Conservation (phyloP, 2,113 vertebrate species). For the Melanostigma gelatinosum region DNA sequence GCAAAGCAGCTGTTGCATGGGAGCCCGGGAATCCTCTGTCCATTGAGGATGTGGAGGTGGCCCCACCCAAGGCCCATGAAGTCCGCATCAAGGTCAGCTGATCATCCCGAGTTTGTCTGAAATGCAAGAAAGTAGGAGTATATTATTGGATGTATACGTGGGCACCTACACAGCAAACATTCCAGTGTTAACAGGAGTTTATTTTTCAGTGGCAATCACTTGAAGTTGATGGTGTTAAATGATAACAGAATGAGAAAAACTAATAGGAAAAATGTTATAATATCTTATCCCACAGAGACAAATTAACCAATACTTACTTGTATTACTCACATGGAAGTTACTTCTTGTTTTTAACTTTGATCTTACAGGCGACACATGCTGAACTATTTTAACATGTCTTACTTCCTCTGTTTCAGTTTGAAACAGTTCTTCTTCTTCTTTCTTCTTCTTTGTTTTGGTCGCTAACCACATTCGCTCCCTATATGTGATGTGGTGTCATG, state of each 20-base stretch:
- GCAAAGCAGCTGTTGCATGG: slow-evolving; percentile 85
- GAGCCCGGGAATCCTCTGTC: slow-evolving; percentile 73
- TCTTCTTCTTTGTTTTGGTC: not conserved
- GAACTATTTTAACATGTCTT: not conserved
- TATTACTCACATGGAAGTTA: not conserved
- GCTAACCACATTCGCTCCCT: accelerated
- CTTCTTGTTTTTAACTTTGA: not conserved
- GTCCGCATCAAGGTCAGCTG: slow-evolving; percentile 81
- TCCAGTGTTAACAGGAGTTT: not conserved
- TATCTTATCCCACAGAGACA: not conserved
- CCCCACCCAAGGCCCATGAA: slow-evolving; percentile 83
- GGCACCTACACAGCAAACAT: not conserved
- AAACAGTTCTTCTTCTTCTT: no score
- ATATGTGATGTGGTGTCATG: not conserved
- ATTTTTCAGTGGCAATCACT: not conserved
- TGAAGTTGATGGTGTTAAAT: not conserved
- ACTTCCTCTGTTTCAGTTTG: not conserved
- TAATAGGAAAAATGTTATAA: not conserved
- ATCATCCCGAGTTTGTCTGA: not conserved
- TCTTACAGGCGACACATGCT: no score
- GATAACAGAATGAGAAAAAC: not conserved
- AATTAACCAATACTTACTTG: not conserved
- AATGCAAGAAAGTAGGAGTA: not conserved
- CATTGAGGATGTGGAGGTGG: slow-evolving; percentile 84
- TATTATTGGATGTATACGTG: not conserved